Percentiles rank a stretch among this genome's conserved stretches.
These are phyloP conservation scores for Pedionomus torquatus DNA, from an alignment of 2,113 vertebrate species.

Conservation along the genomic window DNA sequence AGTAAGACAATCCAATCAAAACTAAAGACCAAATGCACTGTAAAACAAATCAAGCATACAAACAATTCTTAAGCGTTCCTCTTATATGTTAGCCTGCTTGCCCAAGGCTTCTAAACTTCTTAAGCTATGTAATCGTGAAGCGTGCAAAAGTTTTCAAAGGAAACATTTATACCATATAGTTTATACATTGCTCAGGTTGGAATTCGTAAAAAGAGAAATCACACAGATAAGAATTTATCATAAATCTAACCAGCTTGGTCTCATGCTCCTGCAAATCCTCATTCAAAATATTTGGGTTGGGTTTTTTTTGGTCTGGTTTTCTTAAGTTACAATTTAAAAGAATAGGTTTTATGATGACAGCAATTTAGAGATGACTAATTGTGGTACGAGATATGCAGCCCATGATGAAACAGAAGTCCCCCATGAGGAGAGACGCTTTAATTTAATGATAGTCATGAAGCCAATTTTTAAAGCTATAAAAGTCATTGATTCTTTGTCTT, in stretches of 20 bases:
- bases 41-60: slow-evolving; percentile 95
- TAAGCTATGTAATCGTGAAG: slow-evolving; percentile 64
- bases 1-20: slow-evolving; percentile 96
- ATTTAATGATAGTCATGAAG: slow-evolving; percentile 31
- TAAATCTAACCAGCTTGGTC: background rate
- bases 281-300: background rate
- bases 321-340: background rate
- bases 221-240: background rate
- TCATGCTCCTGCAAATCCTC: background rate
- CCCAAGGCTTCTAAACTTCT: slow-evolving; percentile 77
- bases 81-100: slow-evolving; percentile 66
- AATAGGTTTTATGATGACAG: background rate
- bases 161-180: slow-evolving; percentile 60
- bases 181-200: slow-evolving; percentile 53
- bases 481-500: background rate
- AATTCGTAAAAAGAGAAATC: background rate
- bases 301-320: background rate
- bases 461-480: slow-evolving; percentile 45
- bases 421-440: background rate
- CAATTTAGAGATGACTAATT: background rate
- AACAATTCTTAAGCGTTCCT: slow-evolving; percentile 76
- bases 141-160: slow-evolving; percentile 65
- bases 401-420: background rate
- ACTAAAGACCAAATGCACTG: slow-evolving; percentile 95
- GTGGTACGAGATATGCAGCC: background rate